Conservation (phyloP, 1,140 invertebrate species). For the Pseudomyrmex dendroicus region DNA sequence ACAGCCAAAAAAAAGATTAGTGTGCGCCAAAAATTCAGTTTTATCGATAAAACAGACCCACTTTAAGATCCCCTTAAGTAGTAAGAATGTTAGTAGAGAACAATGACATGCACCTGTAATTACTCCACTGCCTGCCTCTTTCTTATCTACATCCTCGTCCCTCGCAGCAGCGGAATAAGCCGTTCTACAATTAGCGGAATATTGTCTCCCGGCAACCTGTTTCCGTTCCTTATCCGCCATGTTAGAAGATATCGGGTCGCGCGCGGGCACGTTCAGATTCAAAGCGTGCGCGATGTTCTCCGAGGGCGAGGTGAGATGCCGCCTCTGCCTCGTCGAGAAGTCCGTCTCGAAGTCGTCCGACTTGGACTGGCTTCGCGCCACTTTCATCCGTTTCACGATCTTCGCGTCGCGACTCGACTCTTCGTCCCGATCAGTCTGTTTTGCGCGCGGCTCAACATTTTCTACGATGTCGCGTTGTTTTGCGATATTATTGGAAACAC, state of each 20-base stretch:
- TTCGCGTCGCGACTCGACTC: not conserved
- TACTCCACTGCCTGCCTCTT: constrained; percentile 31
- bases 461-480: not conserved
- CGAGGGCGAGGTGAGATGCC: constrained; percentile 72
- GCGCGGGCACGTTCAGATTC: constrained; percentile 70
- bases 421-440: not conserved
- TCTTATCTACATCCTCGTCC: constrained; percentile 36
- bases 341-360: constrained; percentile 74
- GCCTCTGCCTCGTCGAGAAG: constrained; percentile 65
- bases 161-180: not conserved
- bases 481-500: not conserved
- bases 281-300: constrained; percentile 75
- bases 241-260: constrained; percentile 25
- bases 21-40: too few relatives aligned
- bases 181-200: not conserved
- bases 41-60: too few relatives aligned
- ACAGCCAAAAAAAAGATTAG: too few relatives aligned
- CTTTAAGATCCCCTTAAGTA: not conserved
- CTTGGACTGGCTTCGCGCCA: constrained; percentile 75
- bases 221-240: constrained; percentile 24
- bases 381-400: constrained; percentile 57
- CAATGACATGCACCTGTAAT: constrained; percentile 77
- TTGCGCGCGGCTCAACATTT: not conserved
- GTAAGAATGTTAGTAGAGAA: constrained; percentile 71
- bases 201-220: too few relatives aligned